phyloP scores from a whole-genome alignment of 2,888 invertebrate genomes.

The Aphidoletes aphidimyza region DNA sequence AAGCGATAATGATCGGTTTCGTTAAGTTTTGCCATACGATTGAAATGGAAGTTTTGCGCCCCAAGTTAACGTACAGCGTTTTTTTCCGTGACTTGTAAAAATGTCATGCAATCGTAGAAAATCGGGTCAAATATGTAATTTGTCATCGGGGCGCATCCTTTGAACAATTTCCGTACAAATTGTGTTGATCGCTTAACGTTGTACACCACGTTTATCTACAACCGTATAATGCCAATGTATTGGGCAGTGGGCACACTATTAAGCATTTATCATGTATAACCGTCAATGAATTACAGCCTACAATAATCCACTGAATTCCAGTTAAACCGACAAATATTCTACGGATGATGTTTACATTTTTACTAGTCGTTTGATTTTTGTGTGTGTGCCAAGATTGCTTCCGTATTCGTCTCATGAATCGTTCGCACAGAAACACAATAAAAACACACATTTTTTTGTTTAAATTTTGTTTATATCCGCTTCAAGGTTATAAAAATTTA shows the following conservation, averaged over 20 bases:
- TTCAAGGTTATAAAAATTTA: too few relatives aligned
- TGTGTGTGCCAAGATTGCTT: too few relatives aligned
- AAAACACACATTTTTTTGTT: too few relatives aligned
- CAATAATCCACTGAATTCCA: neutral
- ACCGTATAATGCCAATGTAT: neutral
- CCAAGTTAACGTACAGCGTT: neutral
- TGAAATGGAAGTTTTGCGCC: conserved; percentile 8
- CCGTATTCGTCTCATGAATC: too few relatives aligned
- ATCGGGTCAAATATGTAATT: conserved; percentile 51
- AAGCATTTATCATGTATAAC: conserved; percentile 8
- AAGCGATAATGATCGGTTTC: conserved; percentile 45
- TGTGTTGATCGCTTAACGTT: conserved; percentile 41
- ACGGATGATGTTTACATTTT: too few relatives aligned
- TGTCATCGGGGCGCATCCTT: conserved; percentile 42
- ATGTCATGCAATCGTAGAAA: conserved; percentile 41
- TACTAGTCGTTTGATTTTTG: too few relatives aligned
- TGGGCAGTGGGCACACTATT: too few relatives aligned
- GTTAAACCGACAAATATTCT: conserved; percentile 5
- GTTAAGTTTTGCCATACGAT: conserved; percentile 8
- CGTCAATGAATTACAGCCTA: too few relatives aligned
- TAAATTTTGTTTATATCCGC: too few relatives aligned
- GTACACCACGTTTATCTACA: neutral
- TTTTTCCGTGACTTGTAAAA: neutral
- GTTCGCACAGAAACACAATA: too few relatives aligned
- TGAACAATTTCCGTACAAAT: conserved; percentile 39